Evolutionary conservation across 2,888 invertebrate species (phyloP).

Genomic region (Galeopsomyia nigrocyanea): DNA sequence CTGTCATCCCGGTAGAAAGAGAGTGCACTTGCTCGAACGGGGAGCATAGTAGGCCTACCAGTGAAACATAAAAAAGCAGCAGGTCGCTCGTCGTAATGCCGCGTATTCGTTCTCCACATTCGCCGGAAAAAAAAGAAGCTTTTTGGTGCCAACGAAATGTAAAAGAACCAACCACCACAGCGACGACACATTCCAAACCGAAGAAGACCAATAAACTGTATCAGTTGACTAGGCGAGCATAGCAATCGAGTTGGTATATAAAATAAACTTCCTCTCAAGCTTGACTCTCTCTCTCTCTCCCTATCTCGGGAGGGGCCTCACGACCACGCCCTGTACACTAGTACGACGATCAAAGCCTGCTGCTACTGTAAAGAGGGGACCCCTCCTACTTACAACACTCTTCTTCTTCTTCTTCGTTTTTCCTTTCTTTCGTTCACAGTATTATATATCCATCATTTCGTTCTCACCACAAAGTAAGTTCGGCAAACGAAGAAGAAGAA

Average conservation of each 20-base stretch:
- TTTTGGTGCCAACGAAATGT: too few species aligned
- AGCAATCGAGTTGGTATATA: not conserved
- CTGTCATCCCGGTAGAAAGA: not conserved
- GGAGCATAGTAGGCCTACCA: conserved; percentile 61
- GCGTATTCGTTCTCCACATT: too few species aligned
- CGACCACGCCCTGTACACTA: conserved; percentile 12
- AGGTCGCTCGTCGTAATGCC: conserved; percentile 54
- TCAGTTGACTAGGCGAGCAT: conserved; percentile 64
- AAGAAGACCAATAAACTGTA: conserved; percentile 68
- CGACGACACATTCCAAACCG: conserved; percentile 62
- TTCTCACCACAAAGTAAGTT: too few species aligned
- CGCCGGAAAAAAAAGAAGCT: not conserved
- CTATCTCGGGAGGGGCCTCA: not conserved
- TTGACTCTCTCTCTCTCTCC: conserved; percentile 10
- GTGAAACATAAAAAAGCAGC: conserved; percentile 57
- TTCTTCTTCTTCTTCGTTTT: not conserved
- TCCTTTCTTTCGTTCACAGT: too few species aligned
- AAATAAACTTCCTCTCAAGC: not conserved
- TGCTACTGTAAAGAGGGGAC: too few species aligned
- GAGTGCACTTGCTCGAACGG: conserved; percentile 54
- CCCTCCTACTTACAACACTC: too few species aligned
- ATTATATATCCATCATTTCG: too few species aligned
- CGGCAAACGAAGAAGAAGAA: too few species aligned
- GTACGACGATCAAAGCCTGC: too few species aligned
- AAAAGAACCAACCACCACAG: conserved; percentile 29